A percentile compares a stretch with the other conserved stretches of the same genome.
Evolutionary conservation across 2,797 vertebrate genomes (phyloP).

Genomic region (Thripadectes ignobilis): DNA sequence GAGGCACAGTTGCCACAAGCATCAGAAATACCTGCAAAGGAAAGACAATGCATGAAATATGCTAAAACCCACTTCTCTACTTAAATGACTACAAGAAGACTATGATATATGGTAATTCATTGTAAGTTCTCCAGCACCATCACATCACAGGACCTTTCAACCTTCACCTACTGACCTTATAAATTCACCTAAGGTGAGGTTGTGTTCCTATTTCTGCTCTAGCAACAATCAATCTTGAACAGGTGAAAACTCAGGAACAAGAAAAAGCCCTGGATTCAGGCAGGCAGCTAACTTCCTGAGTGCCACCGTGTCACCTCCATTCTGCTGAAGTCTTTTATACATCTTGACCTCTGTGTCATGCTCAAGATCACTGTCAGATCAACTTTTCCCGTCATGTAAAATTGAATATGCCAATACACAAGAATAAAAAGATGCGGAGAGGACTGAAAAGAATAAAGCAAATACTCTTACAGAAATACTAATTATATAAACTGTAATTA

Average conservation of each 20-base stretch:
- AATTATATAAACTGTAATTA: neutral
- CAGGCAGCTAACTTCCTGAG: neutral
- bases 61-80: neutral
- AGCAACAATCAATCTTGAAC: neutral
- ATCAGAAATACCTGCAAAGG: neutral
- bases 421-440: neutral
- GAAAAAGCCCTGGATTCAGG: neutral
- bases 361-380: neutral
- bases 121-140: neutral
- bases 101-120: neutral
- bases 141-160: neutral
- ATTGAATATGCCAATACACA: neutral
- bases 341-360: neutral
- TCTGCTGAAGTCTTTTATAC: neutral
- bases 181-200: neutral
- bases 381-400: neutral
- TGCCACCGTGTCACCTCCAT: neutral
- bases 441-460: neutral
- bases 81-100: neutral
- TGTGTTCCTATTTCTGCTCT: neutral
- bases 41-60: conserved; percentile 5
- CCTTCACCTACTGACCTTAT: neutral
- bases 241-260: neutral
- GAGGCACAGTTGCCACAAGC: neutral
- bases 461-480: neutral